phyloP scores from a whole-genome alignment of 2,888 invertebrate genomes.

The Psylliodes chrysocephalus region DNA sequence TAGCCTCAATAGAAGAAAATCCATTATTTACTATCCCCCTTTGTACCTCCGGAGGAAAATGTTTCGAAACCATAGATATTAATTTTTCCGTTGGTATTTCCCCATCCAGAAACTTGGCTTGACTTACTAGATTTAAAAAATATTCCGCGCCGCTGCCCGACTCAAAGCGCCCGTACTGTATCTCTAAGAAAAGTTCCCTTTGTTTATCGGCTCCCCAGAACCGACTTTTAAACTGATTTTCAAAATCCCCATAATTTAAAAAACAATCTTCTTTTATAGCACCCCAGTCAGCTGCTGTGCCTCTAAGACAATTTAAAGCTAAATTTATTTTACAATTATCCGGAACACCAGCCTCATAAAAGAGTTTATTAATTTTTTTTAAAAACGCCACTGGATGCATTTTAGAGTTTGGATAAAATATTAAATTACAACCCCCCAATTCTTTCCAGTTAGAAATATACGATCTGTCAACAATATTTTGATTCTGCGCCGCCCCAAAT shows the following conservation, averaged over 20 bases:
- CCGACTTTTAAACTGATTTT: conserved; percentile 11
- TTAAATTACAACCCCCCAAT: conserved; percentile 21
- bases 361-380: conserved; percentile 24
- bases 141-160: no score
- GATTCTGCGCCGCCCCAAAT: no score
- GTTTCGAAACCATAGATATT: no score
- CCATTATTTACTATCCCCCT: no score
- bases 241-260: conserved; percentile 10
- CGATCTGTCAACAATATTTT: no score
- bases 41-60: no score
- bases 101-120: no score
- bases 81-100: no score
- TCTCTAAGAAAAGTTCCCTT: conserved; percentile 21
- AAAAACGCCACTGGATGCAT: conserved; percentile 20
- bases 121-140: no score
- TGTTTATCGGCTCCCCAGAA: conserved; percentile 27
- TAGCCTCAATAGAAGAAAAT: no score
- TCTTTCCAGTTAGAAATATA: conserved; percentile 22
- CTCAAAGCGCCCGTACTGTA: conserved; percentile 7
- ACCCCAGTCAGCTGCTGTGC: conserved; percentile 24
- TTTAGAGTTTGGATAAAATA: conserved; percentile 16
- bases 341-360: conserved; percentile 24
- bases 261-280: conserved; percentile 21
- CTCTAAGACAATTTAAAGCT: conserved; percentile 17
- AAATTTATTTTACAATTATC: conserved; percentile 17